A percentile compares a stretch with the other conserved stretches of the same genome.
phyloP scores from a whole-genome alignment of 2,797 vertebrate genomes.

The Todus mexicanus region DNA sequence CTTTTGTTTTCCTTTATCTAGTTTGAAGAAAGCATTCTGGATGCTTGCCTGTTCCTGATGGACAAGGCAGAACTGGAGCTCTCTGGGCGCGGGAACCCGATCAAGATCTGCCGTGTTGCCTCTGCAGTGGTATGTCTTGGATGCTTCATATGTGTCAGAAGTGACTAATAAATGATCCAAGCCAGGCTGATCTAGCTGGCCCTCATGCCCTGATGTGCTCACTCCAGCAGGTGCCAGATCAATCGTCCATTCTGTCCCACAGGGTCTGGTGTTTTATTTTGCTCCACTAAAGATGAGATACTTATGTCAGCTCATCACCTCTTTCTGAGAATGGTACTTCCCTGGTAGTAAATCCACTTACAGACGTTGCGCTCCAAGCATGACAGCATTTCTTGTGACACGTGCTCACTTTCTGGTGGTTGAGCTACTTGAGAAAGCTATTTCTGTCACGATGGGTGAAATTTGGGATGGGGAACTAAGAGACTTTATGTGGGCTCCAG shows the following conservation, averaged over 20 bases:
- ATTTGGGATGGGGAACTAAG: not conserved
- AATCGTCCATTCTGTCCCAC: not conserved
- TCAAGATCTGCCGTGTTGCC: constrained; percentile 89
- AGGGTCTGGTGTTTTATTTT: not conserved
- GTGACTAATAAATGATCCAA: not conserved
- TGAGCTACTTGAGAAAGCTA: not conserved
- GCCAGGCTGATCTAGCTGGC: not conserved
- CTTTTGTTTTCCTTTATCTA: constrained; percentile 54
- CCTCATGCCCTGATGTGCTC: not conserved
- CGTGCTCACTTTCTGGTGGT: not conserved
- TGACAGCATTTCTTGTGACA: not conserved
- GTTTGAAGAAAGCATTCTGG: constrained; percentile 91
- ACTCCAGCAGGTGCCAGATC: not conserved
- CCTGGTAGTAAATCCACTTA: not conserved
- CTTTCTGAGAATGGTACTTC: not conserved
- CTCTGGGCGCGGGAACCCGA: constrained; percentile 85
- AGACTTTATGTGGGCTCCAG: not conserved
- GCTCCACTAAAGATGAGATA: not conserved
- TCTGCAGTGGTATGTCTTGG: constrained; percentile 87
- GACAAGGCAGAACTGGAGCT: constrained; percentile 89
- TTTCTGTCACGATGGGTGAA: not conserved
- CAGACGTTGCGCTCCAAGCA: not conserved
- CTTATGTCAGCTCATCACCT: not conserved
- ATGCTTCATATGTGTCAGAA: not conserved
- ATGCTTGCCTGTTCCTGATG: constrained; percentile 91